phyloP scores from a whole-genome alignment of 30 jellyfish, hydroid and myxozoan species.

The Sanderia malayensis region DNA sequence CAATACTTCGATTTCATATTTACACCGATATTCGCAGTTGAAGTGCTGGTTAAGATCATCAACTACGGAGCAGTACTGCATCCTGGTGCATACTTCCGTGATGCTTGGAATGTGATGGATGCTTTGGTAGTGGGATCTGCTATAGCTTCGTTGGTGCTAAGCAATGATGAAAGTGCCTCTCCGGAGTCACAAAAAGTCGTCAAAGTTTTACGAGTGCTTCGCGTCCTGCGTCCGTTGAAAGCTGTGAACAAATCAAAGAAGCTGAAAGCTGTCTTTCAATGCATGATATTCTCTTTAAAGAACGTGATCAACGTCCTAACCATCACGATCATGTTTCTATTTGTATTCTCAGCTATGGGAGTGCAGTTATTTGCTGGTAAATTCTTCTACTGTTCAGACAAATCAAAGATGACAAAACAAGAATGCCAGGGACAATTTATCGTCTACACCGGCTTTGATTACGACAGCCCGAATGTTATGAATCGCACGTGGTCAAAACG shows the following conservation, averaged over 20 bases:
- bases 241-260: constrained; percentile 60
- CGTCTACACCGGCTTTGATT: constrained; percentile 35
- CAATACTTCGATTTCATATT: constrained; percentile 55
- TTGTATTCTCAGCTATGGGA: constrained; percentile 78
- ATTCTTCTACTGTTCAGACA: constrained; percentile 66
- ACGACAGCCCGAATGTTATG: constrained; percentile 46
- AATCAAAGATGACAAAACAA: constrained; percentile 52
- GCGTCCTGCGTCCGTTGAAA: constrained; percentile 57
- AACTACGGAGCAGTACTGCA: constrained; percentile 77
- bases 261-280: constrained; percentile 70
- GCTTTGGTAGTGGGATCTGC: constrained; percentile 81
- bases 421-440: constrained; percentile 70
- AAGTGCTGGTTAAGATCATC: constrained; percentile 62
- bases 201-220: constrained; percentile 51
- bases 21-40: constrained; percentile 76
- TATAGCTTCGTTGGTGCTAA: constrained; percentile 64
- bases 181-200: constrained; percentile 64
- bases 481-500: constrained; percentile 43
- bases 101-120: constrained; percentile 81
- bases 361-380: constrained; percentile 71
- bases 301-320: constrained; percentile 63
- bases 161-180: constrained; percentile 53
- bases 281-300: constrained; percentile 76
- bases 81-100: constrained; percentile 84
- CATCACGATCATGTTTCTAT: constrained; percentile 60